phyloP scores from a whole-genome alignment of 2,888 invertebrate genomes.

The Melieria picta region DNA sequence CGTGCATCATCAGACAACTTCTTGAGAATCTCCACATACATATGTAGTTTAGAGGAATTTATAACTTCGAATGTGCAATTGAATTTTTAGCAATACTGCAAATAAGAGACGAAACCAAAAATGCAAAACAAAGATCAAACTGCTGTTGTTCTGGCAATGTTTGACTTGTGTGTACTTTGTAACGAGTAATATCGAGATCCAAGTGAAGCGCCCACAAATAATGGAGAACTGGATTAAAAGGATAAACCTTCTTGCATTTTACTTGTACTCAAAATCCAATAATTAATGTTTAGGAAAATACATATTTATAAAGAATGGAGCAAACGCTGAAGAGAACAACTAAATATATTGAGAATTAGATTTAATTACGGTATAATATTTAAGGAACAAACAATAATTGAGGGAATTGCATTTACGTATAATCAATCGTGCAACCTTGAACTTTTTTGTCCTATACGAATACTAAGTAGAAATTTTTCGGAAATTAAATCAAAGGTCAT shows the following conservation, averaged over 20 bases:
- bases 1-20: slow-evolving; percentile 13
- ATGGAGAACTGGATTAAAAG: background rate
- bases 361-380: slow-evolving; percentile 8
- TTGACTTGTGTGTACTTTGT: background rate
- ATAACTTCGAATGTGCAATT: slow-evolving; percentile 5
- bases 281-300: slow-evolving; percentile 40
- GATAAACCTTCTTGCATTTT: slow-evolving; percentile 32
- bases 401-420: slow-evolving; percentile 31
- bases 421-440: background rate
- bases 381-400: slow-evolving; percentile 5
- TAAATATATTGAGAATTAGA: slow-evolving; percentile 12
- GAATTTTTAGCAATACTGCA: background rate
- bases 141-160: no score
- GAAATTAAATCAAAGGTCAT: background rate
- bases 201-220: background rate
- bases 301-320: slow-evolving; percentile 24
- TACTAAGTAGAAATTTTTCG: slow-evolving; percentile 2
- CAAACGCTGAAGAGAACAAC: slow-evolving; percentile 23
- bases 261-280: slow-evolving; percentile 40
- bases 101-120: background rate
- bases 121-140: background rate
- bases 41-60: no score
- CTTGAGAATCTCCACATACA: no score
- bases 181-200: background rate
- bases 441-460: background rate